phyloP scores from a whole-genome alignment of 1,140 invertebrate species.

The Stegodyphus dumicola region DNA sequence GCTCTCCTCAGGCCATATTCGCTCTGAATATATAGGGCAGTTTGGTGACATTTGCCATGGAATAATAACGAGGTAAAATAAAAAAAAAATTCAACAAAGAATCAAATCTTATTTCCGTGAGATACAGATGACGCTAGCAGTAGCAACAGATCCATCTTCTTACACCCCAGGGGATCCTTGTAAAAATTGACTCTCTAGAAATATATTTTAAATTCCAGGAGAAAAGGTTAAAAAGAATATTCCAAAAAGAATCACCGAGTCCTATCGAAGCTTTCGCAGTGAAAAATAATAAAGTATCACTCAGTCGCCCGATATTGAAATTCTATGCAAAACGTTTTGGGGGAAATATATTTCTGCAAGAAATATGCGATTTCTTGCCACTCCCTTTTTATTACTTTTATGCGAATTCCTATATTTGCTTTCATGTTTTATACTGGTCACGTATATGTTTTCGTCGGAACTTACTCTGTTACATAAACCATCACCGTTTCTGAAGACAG shows the following conservation, averaged over 20 bases:
- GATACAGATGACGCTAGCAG: not conserved
- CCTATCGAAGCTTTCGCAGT: not conserved
- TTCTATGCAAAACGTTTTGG: slow-evolving; percentile 45
- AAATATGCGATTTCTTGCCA: not conserved
- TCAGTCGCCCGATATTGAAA: slow-evolving; percentile 23
- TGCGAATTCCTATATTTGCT: slow-evolving; percentile 11
- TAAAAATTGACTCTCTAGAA: slow-evolving; percentile 27
- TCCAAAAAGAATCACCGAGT: slow-evolving; percentile 14
- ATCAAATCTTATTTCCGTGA: slow-evolving; percentile 11
- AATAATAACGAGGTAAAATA: not conserved
- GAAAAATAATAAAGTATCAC: slow-evolving; percentile 39
- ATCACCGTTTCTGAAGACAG: too few species aligned
- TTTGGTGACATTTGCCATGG: too few species aligned
- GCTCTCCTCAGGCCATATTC: too few species aligned
- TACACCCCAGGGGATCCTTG: slow-evolving; percentile 4
- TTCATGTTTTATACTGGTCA: slow-evolving; percentile 36
- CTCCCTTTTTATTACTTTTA: slow-evolving; percentile 15
- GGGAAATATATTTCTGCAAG: slow-evolving; percentile 10
- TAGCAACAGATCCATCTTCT: slow-evolving; percentile 10
- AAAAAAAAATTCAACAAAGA: slow-evolving; percentile 2
- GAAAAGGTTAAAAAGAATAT: slow-evolving; percentile 40
- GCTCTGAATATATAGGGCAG: too few species aligned
- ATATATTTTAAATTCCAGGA: slow-evolving; percentile 31
- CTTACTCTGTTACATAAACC: too few species aligned
- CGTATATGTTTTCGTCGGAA: slow-evolving; percentile 10